phyloP scores from a whole-genome alignment of 2,888 invertebrate genomes.

The Leucoma salicis region DNA sequence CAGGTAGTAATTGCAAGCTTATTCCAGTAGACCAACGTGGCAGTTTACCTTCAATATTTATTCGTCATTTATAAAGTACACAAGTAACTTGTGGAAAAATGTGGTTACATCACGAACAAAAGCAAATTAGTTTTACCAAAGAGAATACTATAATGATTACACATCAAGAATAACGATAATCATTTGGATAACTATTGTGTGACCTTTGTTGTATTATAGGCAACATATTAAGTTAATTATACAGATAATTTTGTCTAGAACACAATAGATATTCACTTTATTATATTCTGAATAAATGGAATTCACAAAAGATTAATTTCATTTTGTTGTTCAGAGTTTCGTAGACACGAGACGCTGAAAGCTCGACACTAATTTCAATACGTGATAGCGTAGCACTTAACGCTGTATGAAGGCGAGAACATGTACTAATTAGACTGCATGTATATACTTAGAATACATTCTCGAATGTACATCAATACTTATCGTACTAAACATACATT shows the following conservation, averaged over 20 bases:
- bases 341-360: not conserved
- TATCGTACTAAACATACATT: not conserved
- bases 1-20: too few species aligned
- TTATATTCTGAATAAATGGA: constrained; percentile 4
- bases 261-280: constrained; percentile 29
- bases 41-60: too few species aligned
- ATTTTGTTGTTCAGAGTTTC: constrained; percentile 4
- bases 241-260: constrained; percentile 17
- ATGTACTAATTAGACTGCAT: constrained; percentile 6
- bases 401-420: constrained; percentile 1
- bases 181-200: constrained; percentile 31
- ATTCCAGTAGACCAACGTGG: too few species aligned
- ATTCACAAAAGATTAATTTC: not conserved
- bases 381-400: constrained; percentile 4
- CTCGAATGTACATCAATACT: constrained; percentile 5
- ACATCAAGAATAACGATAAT: constrained; percentile 19
- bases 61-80: too few species aligned
- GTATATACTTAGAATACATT: constrained; percentile 4
- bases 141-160: constrained; percentile 28
- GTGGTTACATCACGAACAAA: constrained; percentile 20
- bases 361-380: constrained; percentile 8
- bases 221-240: constrained; percentile 22
- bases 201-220: constrained; percentile 25
- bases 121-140: constrained; percentile 28
- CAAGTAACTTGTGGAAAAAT: too few species aligned